Evolutionary conservation across 2,113 vertebrate genomes (phyloP), one percentile per base, ranked within the genome.

Genomic region (Pogonocichla stellata): DNA sequence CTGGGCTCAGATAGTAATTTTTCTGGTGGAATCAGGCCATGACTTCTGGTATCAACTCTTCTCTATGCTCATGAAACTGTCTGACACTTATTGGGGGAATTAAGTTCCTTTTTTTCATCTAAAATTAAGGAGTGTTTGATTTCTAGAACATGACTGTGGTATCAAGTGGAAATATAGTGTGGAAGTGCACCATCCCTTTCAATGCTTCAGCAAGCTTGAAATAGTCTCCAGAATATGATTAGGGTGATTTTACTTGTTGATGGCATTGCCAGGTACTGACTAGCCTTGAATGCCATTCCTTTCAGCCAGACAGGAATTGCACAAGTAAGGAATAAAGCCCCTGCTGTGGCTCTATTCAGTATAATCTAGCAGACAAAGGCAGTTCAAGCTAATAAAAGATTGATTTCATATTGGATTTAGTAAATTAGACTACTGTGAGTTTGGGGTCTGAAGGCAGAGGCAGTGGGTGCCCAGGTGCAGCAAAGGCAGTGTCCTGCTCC

Each of bases 401-500:
- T 40, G 62, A 43, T 64, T 71, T 71, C 2, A 5, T 62, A 34
- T 2, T 47, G 45, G 47, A 38, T 83, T 61, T 38, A 31, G 18
- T 65, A 34, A 80, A 56, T 53, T 36, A 48, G n/a, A 31, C 25
- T 17, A 2, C n/a, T 38, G n/a, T 28, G 36, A 43, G 19, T 60
- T 64, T 77, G 62, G 18, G 47, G 28, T 74, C 8, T 0, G 1
- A 38, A 40, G 19, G n/a, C 54, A 48, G 47, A 50, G 31, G 67
- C 40, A 38, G 64, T 1, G 47, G 17, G 36, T 69, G 31, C 40
- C 26, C 18, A 16, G 19, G 12, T 57, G 69, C 50, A 66, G 77
- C 73, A 45, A 28, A 40, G 42, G 43, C 8, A 58, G 29, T 0
- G 0, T 42, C 25, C 34, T 1, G 3, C 58, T 83, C 5, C 60